Evolutionary conservation across 2,888 invertebrate species (phyloP), one percentile per base, ranked within the genome.

Genomic region (Panzeria rudis): DNA sequence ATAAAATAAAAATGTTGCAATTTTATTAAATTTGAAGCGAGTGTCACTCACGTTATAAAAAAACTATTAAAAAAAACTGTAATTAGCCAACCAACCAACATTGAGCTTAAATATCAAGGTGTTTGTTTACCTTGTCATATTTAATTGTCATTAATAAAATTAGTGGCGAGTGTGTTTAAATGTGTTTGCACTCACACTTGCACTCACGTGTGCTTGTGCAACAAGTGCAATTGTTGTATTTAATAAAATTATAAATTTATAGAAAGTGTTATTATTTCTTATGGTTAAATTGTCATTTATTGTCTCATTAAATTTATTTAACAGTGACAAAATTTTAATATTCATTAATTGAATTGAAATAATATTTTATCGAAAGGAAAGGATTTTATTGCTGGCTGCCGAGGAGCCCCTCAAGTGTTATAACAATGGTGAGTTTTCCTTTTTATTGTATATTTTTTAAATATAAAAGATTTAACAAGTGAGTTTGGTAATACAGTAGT

Each of bases 31-130:
- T 81, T 73, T 77, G 38, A 80, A 80, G 68, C 66, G 44, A 56
- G 50, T 66, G 59, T 15, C 38, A 38, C 29, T 52, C 25, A 80
- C 80, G 35, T 52, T 56, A 20, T n/a, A 83, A 54, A 68, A 66
- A 20, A 69, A 17, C 41, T 20, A 64, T n/a, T n/a, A n/a, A 75
- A 64, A 71, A 76, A 44, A 59, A 75, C 62, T 44, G 32, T 61
- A 64, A 68, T 81, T 78, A 73, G 62, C 81, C 72, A 64, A 75
- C 77, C 29, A 29, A 29, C n/a, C 68, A 79, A 71, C 66, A 66
- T 84, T 80, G 75, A 72, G 84, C 64, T 69, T 76, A 81, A 77
- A 81, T 85, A 81, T 85, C 77, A 85, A 81, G 81, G 77, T 78
- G 81, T 85, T 50, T 61, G 72, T 50, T 85, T 81, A 25, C 72